Base-by-base conservation (phyloP, 2,888 invertebrate genomes). In the Orthonevra nobilis region DNA sequence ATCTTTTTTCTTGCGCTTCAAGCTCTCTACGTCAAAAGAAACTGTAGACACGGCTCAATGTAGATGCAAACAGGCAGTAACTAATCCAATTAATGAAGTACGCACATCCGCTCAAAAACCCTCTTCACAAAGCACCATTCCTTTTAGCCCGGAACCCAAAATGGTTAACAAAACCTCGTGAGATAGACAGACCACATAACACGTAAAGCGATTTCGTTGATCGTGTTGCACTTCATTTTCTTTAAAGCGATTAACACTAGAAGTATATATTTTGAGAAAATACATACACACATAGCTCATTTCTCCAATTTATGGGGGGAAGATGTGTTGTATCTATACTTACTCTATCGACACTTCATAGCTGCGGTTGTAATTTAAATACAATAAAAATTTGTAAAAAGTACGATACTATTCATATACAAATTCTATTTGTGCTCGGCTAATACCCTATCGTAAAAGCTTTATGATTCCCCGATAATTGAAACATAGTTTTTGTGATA, bases 31-130 rank as follows among this genome's bases (percentile, higher is more conserved):
- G 28, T 48, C 36, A 48, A 36, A 34, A 34, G 46, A 61, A 34
- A 36, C 28, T 54, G 7, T 42, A 42, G 23, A 20, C 42, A 20
- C 12, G 14, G 7, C 14, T 20, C 26, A 28, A 19, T 17, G n/a
- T n/a, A 5, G 23, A 40, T n/a, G n/a, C n/a, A 30, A 15, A 15
- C 2, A 48, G 20, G 17, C 19, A 63, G 23, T 30, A 40, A 64
- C 52, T 64, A 54, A 64, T 52, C 32, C 42, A 34, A 42, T 64
- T 23, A 38, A 56, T 68, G 56, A 40, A 68, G 68, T 32, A 48
- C 38, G 20, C 56, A 58, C 58, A 68, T 68, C 56, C 68, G 56
- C 46, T 58, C 23, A 54, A 28, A 20, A 36, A 34, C 9, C n/a
- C 64, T 64, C 52, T 64, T 52, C 52, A 42, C 19, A 17, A n/a